phyloP scores from a whole-genome alignment of 30 jellyfish, hydroid and myxozoan species.

The Cassiopea xamachana region DNA sequence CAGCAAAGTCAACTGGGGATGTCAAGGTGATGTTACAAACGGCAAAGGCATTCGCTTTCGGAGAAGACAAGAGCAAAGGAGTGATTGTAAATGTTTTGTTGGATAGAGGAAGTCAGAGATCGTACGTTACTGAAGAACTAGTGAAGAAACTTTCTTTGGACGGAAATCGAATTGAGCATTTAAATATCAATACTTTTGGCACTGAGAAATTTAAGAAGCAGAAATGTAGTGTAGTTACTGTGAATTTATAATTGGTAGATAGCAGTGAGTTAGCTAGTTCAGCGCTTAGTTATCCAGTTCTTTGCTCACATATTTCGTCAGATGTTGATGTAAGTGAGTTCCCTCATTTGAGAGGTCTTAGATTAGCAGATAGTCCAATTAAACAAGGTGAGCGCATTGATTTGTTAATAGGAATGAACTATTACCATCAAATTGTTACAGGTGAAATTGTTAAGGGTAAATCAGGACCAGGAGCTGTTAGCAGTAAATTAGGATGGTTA shows the following conservation, averaged over 20 bases:
- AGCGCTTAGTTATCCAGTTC: slow-evolving; percentile 19
- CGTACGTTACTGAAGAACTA: slow-evolving; percentile 37
- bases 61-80: background rate
- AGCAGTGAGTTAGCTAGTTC: background rate
- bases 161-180: background rate
- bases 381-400: background rate
- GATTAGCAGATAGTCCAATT: slow-evolving; percentile 13
- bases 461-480: slow-evolving; percentile 58
- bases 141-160: slow-evolving; percentile 21
- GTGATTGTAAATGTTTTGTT: slow-evolving; percentile 29
- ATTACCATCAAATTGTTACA: slow-evolving; percentile 45
- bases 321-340: slow-evolving; percentile 8
- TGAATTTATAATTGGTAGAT: slow-evolving; percentile 26
- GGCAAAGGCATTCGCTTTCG: slow-evolving; percentile 20
- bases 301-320: slow-evolving; percentile 32
- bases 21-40: slow-evolving; percentile 5
- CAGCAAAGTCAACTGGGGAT: background rate
- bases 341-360: slow-evolving; percentile 33
- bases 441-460: slow-evolving; percentile 57
- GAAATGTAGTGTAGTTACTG: slow-evolving; percentile 21
- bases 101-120: slow-evolving; percentile 64
- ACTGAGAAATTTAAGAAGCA: slow-evolving; percentile 5
- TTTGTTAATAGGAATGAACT: slow-evolving; percentile 51
- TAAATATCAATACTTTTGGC: slow-evolving; percentile 56
- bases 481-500: slow-evolving; percentile 66